Conservation (phyloP, 2,888 invertebrate species). For the Andrena marginata region DNA sequence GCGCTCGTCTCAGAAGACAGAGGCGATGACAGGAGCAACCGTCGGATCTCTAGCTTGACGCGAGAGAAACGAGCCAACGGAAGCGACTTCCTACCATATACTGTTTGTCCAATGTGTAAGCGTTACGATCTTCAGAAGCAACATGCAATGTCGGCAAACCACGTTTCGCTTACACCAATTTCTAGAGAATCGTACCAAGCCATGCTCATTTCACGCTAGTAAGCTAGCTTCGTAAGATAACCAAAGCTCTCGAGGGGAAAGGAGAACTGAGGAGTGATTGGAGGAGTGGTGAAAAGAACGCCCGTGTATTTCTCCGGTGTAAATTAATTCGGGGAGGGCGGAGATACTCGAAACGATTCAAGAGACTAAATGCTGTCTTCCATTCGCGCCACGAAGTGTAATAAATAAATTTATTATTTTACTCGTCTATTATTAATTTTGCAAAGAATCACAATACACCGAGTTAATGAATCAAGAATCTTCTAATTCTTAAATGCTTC, state of each 20-base stretch:
- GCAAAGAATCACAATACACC: too few relatives aligned
- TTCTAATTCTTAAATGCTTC: too few relatives aligned
- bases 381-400: too few relatives aligned
- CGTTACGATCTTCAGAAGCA: constrained; percentile 55
- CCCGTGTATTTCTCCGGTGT: neutral
- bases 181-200: constrained; percentile 51
- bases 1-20: constrained; percentile 14
- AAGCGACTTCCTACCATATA: constrained; percentile 10
- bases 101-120: constrained; percentile 37
- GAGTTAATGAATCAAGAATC: too few relatives aligned
- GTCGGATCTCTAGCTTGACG: constrained; percentile 3
- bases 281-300: constrained; percentile 16
- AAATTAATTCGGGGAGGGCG: neutral
- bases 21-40: constrained; percentile 11
- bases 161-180: constrained; percentile 34
- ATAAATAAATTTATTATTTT: too few relatives aligned
- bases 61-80: constrained; percentile 2
- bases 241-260: constrained; percentile 3
- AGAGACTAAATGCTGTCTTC: too few relatives aligned
- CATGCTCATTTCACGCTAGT: constrained; percentile 52
- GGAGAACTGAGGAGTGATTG: neutral
- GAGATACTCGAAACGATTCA: too few relatives aligned
- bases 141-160: constrained; percentile 48
- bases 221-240: constrained; percentile 34
- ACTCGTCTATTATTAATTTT: too few relatives aligned